phyloP scores from a whole-genome alignment of 2,888 invertebrate species.

The Blastobasis adustella region DNA sequence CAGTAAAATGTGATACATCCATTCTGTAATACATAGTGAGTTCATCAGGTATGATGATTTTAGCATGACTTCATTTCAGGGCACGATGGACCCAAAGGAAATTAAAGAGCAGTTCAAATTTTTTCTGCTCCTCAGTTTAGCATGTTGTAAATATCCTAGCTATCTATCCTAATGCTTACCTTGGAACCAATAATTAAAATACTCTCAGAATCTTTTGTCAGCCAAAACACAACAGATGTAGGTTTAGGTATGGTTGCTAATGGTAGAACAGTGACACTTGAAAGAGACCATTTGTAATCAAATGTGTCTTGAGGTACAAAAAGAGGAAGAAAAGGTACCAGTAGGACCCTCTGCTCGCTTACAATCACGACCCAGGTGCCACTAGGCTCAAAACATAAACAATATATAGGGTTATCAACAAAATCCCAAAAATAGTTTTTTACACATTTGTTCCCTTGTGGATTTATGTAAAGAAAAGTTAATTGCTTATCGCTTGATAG shows the following conservation, averaged over 20 bases:
- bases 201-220: constrained; percentile 81
- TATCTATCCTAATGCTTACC: constrained; percentile 27
- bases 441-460: constrained; percentile 50
- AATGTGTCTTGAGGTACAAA: constrained; percentile 59
- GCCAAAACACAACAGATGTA: constrained; percentile 84
- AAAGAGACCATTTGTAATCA: constrained; percentile 65
- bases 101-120: neutral
- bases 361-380: constrained; percentile 84
- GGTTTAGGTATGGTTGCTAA: constrained; percentile 63
- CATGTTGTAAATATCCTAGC: too few species aligned
- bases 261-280: constrained; percentile 63
- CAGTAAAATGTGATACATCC: constrained; percentile 82
- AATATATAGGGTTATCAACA: constrained; percentile 73
- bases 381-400: constrained; percentile 88
- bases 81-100: too few species aligned
- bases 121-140: neutral
- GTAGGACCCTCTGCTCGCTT: constrained; percentile 66
- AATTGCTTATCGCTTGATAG: constrained; percentile 60
- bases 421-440: constrained; percentile 66
- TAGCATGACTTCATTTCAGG: too few species aligned
- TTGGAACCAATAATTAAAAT: constrained; percentile 83
- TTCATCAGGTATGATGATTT: too few species aligned
- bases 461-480: constrained; percentile 53
- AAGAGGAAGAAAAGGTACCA: constrained; percentile 66
- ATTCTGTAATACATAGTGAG: constrained; percentile 31